A percentile compares a stretch with the other conserved stretches of the same genome.
Evolutionary conservation across 2,113 vertebrate species (phyloP).

Genomic region (Halichoerus grypus): DNA sequence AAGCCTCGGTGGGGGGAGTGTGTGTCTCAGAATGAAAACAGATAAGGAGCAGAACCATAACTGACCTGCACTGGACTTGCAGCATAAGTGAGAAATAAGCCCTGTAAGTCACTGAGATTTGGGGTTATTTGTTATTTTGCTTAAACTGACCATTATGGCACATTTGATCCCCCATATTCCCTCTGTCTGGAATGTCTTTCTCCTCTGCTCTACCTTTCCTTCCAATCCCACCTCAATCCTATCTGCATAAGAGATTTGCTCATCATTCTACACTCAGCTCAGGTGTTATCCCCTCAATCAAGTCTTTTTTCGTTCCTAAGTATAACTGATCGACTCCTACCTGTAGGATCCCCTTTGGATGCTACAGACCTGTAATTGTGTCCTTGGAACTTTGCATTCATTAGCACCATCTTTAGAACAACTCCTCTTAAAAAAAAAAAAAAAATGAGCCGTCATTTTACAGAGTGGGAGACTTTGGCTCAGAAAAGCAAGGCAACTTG

Average conservation of each 20-base stretch:
- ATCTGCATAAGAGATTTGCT: not conserved
- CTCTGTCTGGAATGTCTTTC: not conserved
- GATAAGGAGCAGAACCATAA: not conserved
- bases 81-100: not conserved
- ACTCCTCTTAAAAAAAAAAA: not conserved
- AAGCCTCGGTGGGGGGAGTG: not conserved
- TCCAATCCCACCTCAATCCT: not conserved
- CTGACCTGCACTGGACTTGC: not conserved
- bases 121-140: not conserved
- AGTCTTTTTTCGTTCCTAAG: not conserved
- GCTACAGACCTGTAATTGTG: not conserved
- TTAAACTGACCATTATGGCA: not conserved
- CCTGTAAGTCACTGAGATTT: not conserved
- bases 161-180: not conserved
- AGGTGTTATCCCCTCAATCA: not conserved
- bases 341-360: not conserved
- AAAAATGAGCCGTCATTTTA: not conserved
- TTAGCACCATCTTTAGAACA: not conserved
- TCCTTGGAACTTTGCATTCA: not conserved
- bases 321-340: not conserved
- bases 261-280: not conserved
- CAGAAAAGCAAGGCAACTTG: not conserved
- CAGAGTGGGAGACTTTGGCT: not conserved
- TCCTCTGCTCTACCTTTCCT: not conserved
- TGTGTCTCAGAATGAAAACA: not conserved